Base-by-base conservation (phyloP, 2,797 vertebrate species). In the Karalla daura region DNA sequence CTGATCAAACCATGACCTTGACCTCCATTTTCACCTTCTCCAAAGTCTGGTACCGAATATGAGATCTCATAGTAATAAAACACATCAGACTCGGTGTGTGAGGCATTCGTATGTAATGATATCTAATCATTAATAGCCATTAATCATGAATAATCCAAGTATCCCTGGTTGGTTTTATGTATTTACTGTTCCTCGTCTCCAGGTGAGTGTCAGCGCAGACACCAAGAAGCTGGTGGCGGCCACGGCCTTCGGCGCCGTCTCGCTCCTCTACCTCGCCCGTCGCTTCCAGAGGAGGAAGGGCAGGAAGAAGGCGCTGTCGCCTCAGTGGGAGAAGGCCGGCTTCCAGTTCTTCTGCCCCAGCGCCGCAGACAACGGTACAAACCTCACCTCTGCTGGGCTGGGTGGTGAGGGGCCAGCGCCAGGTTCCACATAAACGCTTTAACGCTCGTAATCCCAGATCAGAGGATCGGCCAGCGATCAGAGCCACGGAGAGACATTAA, bases 221-320 rank as follows among this genome's bases (percentile, higher is more conserved):
- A 90, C 95, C 62, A 98, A 96, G 91, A 98, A 95, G 64, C 89
- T 99, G 36, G 85, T 99, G 68, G 94, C 94, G 0, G 92, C 95
- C 53, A 93, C 97, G 4, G 95, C 96, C 56, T 93, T 98, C 3
- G 91, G 96, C 8, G 93, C 95, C 0, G 43, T 96, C 74, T 97
- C 97, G 27, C 91, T 98, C 63, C 90, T 98, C 88, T 93, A 96
- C 86, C 94, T 99, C 45, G 96, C 97, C 1, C 95, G 89, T 63
- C 96, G 94, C 83, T 97, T 99, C 85, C 96, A 94, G 92, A 95
- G 97, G 87, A 95, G 93, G 84, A 96, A 96, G 81, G 95, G 95
- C 67, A 95, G 90, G 76, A 95, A 93, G 70, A 95, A 91, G 86
- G 56, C 58, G 46, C 74, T 62, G 24, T 88, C 92, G 0, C 91